phyloP scores from a whole-genome alignment of 2,113 vertebrate species.

The Meleagris gallopavo region DNA sequence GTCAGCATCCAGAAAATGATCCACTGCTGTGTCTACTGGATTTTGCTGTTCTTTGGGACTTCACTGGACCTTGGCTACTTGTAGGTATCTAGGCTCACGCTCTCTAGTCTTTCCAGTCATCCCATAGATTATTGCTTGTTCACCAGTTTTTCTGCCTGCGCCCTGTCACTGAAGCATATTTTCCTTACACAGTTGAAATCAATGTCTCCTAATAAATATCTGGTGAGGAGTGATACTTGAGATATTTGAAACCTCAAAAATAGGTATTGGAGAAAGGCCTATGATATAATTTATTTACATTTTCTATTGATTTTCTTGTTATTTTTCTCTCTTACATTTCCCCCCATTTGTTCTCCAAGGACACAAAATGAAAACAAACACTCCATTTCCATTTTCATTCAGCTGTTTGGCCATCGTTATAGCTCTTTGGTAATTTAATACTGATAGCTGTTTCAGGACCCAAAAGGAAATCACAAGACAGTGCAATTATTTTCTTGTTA shows the following conservation, averaged over 20 bases:
- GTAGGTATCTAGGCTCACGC: background rate
- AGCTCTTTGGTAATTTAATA: background rate
- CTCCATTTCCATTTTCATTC: background rate
- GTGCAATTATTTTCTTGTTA: background rate
- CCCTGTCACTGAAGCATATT: background rate
- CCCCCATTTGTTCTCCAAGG: background rate
- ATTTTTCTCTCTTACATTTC: background rate
- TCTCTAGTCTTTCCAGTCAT: background rate
- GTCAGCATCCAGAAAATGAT: background rate
- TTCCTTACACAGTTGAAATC: background rate
- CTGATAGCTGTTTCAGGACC: background rate
- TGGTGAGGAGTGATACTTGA: background rate
- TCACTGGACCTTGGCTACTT: background rate
- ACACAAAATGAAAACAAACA: background rate
- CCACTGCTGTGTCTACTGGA: background rate
- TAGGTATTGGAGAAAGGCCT: background rate
- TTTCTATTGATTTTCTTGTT: background rate
- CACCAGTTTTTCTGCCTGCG: background rate
- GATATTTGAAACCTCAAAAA: background rate
- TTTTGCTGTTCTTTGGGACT: background rate
- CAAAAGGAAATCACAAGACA: background rate
- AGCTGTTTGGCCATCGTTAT: background rate
- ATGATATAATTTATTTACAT: background rate
- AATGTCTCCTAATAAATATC: background rate
- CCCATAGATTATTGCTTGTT: background rate